These are phyloP conservation scores for Vultur gryphus DNA, from an alignment of 2,797 vertebrate genomes.

Conservation along the genomic window DNA sequence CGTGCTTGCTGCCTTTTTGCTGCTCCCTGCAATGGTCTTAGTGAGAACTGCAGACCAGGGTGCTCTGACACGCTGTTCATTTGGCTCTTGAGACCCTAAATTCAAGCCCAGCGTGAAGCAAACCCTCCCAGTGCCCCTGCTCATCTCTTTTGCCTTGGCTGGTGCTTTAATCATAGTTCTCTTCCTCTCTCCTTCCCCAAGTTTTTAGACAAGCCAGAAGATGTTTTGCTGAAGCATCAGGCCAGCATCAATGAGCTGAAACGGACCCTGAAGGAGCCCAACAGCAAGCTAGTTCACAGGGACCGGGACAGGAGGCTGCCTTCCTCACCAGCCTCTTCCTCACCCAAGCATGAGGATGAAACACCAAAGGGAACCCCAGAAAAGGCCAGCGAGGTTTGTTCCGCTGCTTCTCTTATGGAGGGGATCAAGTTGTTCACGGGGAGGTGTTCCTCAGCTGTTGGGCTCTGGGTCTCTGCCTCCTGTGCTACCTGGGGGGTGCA, in stretches of 20 bases:
- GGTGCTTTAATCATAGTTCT: not conserved
- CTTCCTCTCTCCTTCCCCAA: slow-evolving; percentile 57
- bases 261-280: slow-evolving; percentile 92
- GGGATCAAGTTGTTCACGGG: not conserved
- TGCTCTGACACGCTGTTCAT: not conserved
- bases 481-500: not conserved
- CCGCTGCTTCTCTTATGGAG: not conserved
- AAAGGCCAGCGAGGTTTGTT: slow-evolving; percentile 79
- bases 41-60: not conserved
- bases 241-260: slow-evolving; percentile 99
- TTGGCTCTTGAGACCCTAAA: not conserved
- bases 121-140: not conserved
- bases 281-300: slow-evolving; percentile 91
- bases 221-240: slow-evolving; percentile 96
- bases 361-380: slow-evolving; percentile 85
- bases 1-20: not conserved
- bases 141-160: not conserved
- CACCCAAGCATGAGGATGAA: slow-evolving; percentile 78
- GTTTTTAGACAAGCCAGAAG: slow-evolving; percentile 97
- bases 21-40: not conserved
- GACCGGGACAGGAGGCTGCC: slow-evolving; percentile 86
- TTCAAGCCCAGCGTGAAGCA: not conserved
- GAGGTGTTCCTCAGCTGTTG: not conserved
- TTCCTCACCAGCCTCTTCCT: slow-evolving; percentile 86
- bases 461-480: not conserved